Evolutionary conservation across 1,140 invertebrate genomes (phyloP), one percentile per base, ranked within the genome.

Genomic region (Pseudomyrmex flavicornis): DNA sequence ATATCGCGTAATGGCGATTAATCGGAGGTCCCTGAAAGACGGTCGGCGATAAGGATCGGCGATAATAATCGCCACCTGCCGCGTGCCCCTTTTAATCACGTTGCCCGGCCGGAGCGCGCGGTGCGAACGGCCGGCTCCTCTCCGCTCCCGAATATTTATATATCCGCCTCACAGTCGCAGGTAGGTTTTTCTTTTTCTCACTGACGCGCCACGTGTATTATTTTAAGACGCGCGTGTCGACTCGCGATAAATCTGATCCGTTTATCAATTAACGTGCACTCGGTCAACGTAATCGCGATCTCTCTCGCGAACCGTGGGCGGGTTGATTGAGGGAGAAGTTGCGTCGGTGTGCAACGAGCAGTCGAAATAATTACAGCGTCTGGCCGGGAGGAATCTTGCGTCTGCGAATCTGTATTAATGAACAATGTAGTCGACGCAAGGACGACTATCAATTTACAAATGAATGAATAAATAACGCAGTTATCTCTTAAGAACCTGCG

Each of bases 1-100:
- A 86, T 86, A 72, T 68, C 83, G 50, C 65, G 59, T 86, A 86
- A 86, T 86, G 74, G 84, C 83, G 83, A 86, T 86, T 85, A 86
- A 86, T 84, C 74, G 85, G 59, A 65, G 20, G 0, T 10, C 66
- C 56, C 52, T 65, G 54, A 83, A 83, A 83, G 48, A 83, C 52
- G 35, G 35, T 13, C 73, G 59, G 72, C 62, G 59, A 83, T 76
- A 76, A 76, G 72, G 48, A 63, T 75, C 69, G 48, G n/a, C 59
- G 48, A 75, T 82, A 82, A 82, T 82, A 75, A 82, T 82, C 79
- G 70, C 68, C 79, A 82, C 79, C 79, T 82, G 70, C 70, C 79
- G 79, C 70, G 70, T 17, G 70, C 2, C 26, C 35, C 70, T 82
- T 75, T 82, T 80, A 80, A 80, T 80, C 65, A 80, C 66, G 65